phyloP scores from a whole-genome alignment of 2,888 invertebrate genomes.

The Acronicta aceris region DNA sequence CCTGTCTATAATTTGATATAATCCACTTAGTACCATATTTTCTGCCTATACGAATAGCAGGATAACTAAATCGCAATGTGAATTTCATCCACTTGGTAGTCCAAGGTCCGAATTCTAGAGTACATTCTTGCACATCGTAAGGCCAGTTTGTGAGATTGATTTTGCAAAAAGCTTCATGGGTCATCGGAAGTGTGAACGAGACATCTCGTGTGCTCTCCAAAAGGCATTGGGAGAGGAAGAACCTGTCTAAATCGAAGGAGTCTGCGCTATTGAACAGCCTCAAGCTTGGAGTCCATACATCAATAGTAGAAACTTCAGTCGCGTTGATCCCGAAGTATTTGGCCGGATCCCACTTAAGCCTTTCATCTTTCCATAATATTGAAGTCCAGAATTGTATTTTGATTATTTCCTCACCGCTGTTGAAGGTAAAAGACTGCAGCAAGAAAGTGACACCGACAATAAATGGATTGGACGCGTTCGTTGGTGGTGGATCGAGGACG shows the following conservation, averaged over 20 bases:
- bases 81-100: conserved; percentile 21
- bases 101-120: conserved; percentile 46
- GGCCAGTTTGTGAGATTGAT: conserved; percentile 67
- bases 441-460: conserved; percentile 48
- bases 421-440: conserved; percentile 62
- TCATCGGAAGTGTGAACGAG: conserved; percentile 24
- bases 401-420: conserved; percentile 56
- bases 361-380: conserved; percentile 58
- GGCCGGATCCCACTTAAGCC: conserved; percentile 65
- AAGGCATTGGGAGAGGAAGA: conserved; percentile 40
- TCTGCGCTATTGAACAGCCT: conserved; percentile 53
- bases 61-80: conserved; percentile 37
- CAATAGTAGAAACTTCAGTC: conserved; percentile 6
- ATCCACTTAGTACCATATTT: conserved; percentile 68
- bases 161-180: conserved; percentile 45
- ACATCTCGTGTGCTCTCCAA: conserved; percentile 53
- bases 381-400: conserved; percentile 45
- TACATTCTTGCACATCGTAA: conserved; percentile 64
- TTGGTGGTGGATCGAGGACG: conserved; percentile 4
- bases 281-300: conserved; percentile 61
- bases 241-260: conserved; percentile 19
- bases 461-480: conserved; percentile 17
- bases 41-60: conserved; percentile 48
- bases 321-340: conserved; percentile 57
- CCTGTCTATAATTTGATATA: conserved; percentile 61